Evolutionary conservation across 2,113 vertebrate species (phyloP).

Genomic region (Thunnus maccoyii): DNA sequence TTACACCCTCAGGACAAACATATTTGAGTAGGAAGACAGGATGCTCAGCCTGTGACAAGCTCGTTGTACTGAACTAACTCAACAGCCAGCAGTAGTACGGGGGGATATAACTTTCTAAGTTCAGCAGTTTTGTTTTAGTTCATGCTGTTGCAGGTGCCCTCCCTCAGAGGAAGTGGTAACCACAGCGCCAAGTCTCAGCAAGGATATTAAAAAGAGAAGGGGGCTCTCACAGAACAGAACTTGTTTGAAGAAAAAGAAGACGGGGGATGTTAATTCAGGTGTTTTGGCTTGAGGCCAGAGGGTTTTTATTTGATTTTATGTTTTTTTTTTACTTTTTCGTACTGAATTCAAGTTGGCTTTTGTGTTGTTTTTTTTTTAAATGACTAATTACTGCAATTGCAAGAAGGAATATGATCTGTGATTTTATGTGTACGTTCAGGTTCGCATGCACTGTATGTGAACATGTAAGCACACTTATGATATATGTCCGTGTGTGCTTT

Average conservation of each 20-base stretch:
- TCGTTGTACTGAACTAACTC: conserved; percentile 27
- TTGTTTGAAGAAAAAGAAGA: conserved; percentile 41
- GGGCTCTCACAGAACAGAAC: conserved; percentile 19
- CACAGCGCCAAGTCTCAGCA: conserved; percentile 35
- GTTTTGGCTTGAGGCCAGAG: conserved; percentile 50
- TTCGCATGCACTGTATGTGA: conserved; percentile 32
- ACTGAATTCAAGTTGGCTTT: conserved; percentile 23
- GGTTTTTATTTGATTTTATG: conserved; percentile 13
- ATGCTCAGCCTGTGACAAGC: conserved; percentile 5
- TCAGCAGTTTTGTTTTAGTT: conserved; percentile 19
- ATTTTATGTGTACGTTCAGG: conserved; percentile 34
- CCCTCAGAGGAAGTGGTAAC: conserved; percentile 57
- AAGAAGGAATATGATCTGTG: conserved; percentile 25
- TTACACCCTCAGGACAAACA: conserved; percentile 28
- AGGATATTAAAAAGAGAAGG: conserved; percentile 51
- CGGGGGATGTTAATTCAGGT: conserved; percentile 70
- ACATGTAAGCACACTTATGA: conserved; percentile 10
- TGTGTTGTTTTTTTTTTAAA: conserved; percentile 8
- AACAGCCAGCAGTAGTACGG: conserved; percentile 5
- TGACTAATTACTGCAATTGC: conserved; percentile 43
- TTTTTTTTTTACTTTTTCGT: conserved; percentile 21
- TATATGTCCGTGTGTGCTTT: conserved; percentile 32
- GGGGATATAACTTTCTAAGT: neutral
- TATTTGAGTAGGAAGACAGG: neutral
- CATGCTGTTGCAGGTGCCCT: conserved; percentile 66